Evolutionary conservation across 1,140 invertebrate species (phyloP).

Genomic region (Teleopsis dalmanni): DNA sequence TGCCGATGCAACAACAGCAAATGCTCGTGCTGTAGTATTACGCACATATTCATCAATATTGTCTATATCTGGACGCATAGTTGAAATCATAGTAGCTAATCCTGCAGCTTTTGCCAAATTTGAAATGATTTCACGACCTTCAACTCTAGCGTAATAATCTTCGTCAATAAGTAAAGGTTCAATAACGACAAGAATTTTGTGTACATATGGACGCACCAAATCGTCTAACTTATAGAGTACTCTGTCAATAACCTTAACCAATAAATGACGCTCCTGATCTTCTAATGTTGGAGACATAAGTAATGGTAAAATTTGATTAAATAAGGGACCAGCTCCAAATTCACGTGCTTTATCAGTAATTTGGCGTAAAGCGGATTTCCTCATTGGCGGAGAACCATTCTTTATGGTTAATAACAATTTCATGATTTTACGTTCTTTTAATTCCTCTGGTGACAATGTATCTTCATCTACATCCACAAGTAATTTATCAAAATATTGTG

Average conservation of each 20-base stretch:
- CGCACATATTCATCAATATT: constrained; percentile 99
- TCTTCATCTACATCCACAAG: constrained; percentile 98
- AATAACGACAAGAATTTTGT: constrained; percentile 99
- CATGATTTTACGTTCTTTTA: constrained; percentile 99
- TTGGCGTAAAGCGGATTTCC: constrained; percentile 93
- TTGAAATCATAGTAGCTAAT: constrained; percentile 99
- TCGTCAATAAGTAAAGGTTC: constrained; percentile 98
- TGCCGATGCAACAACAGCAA: constrained; percentile 98
- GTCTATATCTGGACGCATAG: constrained; percentile 99
- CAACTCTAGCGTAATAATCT: constrained; percentile 99
- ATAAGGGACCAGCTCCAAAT: constrained; percentile 95
- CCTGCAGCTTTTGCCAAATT: constrained; percentile 99
- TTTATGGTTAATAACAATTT: constrained; percentile 97
- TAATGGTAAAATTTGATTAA: constrained; percentile 97
- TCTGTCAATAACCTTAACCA: constrained; percentile 99
- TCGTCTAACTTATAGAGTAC: constrained; percentile 99
- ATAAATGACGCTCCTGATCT: constrained; percentile 96
- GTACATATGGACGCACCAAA: constrained; percentile 96
- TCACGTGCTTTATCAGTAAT: constrained; percentile 98
- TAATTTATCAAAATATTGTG: constrained; percentile 99
- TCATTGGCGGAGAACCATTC: constrained; percentile 98
- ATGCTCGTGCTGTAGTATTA: constrained; percentile 97
- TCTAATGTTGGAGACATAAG: constrained; percentile 99
- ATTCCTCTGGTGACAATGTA: constrained; percentile 87
- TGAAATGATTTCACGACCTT: constrained; percentile 98